Base-by-base conservation (phyloP, 2,797 vertebrate species). In the Carapus acus region DNA sequence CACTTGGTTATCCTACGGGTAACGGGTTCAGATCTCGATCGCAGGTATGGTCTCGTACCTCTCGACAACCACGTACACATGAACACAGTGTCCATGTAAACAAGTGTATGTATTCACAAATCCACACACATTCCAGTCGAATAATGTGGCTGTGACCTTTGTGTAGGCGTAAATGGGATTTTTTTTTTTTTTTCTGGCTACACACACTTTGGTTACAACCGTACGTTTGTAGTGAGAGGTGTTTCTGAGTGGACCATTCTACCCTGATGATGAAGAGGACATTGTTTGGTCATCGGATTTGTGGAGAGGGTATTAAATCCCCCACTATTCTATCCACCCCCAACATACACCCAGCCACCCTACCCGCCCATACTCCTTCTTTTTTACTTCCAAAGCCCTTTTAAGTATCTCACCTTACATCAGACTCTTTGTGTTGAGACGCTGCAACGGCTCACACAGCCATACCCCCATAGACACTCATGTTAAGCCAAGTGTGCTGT, bases 331-430 rank as follows among this genome's bases (percentile, higher is more conserved):
- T 54, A 49, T 54, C 67, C 41, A 13, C 52, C 47, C 40, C 61
- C 48, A 31, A 24, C 53, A 38, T 41, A 40, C 62, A 56, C 47
- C 65, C 65, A 58, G 21, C 40, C 51, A 37, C 51, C 63, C 62
- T 49, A 60, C 64, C 60, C 23, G 20, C 72, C 69, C 64, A 42
- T 33, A 6, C 48, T 59, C 51, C 69, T 73, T 67, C 73, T 73
- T 70, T 69, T 78, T 69, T 45, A 59, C 74, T 54, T 71, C 62
- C 71, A 79, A 85, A 85, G 77, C 75, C 78, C 69, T 75, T 81
- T 84, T 79, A 85, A 83, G 83, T 77, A 81, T 86, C 84, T 88
- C 83, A 88, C 85, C 86, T 87, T 87, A 85, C 85, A 86, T 83
- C 81, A 73, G 80, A 64, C 50, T 74, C 80, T 86, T 86, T 89